Evolutionary conservation across 2,113 vertebrate species (phyloP).

Genomic region (Salvelinus namaycush): DNA sequence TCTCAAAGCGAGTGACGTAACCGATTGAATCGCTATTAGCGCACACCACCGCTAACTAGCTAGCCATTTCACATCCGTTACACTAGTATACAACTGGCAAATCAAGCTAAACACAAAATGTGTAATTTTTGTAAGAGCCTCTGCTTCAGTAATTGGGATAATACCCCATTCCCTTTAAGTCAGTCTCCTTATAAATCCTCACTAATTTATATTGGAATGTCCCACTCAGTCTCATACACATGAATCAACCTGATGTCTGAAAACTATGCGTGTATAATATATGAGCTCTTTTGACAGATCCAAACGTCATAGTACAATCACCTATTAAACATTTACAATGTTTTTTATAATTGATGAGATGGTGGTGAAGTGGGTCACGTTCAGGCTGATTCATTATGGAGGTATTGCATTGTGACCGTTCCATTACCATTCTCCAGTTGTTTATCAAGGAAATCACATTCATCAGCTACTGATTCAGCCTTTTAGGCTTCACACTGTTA

Average conservation of each 20-base stretch:
- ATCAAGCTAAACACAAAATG: background rate
- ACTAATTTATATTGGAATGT: background rate
- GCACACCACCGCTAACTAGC: too few species aligned
- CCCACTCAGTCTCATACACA: background rate
- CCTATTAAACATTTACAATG: conserved; percentile 66
- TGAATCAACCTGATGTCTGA: conserved; percentile 38
- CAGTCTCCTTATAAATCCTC: background rate
- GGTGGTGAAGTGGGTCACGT: conserved; percentile 65
- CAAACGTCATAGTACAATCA: conserved; percentile 44
- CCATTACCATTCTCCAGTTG: conserved; percentile 16
- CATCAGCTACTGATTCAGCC: background rate
- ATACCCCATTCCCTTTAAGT: background rate
- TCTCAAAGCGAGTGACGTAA: too few species aligned
- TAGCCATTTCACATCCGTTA: too few species aligned
- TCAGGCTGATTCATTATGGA: conserved; percentile 25
- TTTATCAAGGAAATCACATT: conserved; percentile 4
- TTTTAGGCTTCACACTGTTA: background rate
- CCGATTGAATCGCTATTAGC: too few species aligned
- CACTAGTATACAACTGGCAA: background rate
- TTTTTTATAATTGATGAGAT: conserved; percentile 69
- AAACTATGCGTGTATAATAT: conserved; percentile 56
- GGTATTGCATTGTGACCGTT: conserved; percentile 43
- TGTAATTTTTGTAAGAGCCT: background rate
- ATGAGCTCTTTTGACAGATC: conserved; percentile 54
- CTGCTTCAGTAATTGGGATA: background rate